Percentiles rank a stretch among this genome's conserved stretches.
phyloP scores from a whole-genome alignment of 2,797 vertebrate species.

The Molossus molossus region DNA sequence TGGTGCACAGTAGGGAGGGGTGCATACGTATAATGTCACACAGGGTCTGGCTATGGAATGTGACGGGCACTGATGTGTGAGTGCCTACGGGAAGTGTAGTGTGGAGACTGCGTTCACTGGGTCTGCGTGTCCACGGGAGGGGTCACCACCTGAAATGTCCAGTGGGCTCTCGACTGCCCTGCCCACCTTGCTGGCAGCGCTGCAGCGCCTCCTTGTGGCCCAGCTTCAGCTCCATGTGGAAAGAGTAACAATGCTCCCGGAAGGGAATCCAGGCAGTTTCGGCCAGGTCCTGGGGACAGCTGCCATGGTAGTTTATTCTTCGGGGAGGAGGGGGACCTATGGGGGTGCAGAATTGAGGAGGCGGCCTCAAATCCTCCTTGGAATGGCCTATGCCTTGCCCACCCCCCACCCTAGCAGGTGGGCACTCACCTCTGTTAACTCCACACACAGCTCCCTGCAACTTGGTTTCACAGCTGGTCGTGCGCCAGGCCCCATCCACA shows the following conservation, averaged over 20 bases:
- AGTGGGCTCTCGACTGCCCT: not conserved
- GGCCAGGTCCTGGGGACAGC: slow-evolving; percentile 93
- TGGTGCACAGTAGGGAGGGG: too few relatives aligned
- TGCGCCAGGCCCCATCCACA: slow-evolving; percentile 93
- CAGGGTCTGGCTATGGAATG: rapidly evolving
- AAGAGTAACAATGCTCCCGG: slow-evolving; percentile 97
- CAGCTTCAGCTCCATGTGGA: slow-evolving; percentile 94
- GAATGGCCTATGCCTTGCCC: not conserved
- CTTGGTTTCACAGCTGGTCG: slow-evolving; percentile 92
- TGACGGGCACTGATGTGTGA: not conserved
- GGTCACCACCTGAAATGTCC: not conserved
- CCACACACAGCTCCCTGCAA: slow-evolving; percentile 95
- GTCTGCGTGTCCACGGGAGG: not conserved
- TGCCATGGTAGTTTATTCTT: slow-evolving; percentile 93
- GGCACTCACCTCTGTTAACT: slow-evolving; percentile 90
- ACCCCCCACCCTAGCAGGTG: rapidly evolving
- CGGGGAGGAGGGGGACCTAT: slow-evolving; percentile 87
- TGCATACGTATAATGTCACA: not conserved
- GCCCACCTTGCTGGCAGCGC: slow-evolving; percentile 94
- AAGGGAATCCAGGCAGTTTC: slow-evolving; percentile 96
- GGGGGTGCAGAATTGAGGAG: not conserved
- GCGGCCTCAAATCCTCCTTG: not conserved
- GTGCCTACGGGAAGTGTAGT: not conserved
- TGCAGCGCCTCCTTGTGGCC: slow-evolving; percentile 94
- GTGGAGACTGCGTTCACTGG: not conserved